Evolutionary conservation across 2,113 vertebrate genomes (phyloP).

Genomic region (Fregetta grallaria): DNA sequence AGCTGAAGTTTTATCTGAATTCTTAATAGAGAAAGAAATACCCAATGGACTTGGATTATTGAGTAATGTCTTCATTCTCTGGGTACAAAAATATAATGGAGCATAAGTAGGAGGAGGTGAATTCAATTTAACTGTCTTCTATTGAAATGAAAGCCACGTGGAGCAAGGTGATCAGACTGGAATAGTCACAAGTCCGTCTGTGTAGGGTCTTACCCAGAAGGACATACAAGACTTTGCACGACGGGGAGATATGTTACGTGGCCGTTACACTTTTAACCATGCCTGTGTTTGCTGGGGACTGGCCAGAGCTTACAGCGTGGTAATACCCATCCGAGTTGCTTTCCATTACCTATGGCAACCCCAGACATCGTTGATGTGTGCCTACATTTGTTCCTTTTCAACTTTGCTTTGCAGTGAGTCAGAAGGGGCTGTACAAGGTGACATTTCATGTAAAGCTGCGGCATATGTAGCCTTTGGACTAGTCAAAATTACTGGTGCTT

Average conservation of each 20-base stretch:
- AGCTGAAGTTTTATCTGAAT: not conserved
- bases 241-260: fast-evolving
- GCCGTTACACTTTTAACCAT: not conserved
- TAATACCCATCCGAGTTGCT: not conserved
- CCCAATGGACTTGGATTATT: not conserved
- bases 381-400: not conserved
- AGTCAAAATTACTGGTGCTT: not conserved
- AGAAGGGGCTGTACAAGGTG: not conserved
- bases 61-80: not conserved
- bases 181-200: not conserved
- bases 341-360: not conserved
- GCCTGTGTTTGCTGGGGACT: not conserved
- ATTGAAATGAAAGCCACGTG: not conserved
- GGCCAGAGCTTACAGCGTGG: not conserved
- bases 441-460: not conserved
- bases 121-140: not conserved
- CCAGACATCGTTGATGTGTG: not conserved
- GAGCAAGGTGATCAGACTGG: not conserved
- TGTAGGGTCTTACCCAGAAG: not conserved
- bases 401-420: not conserved
- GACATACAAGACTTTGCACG: fast-evolving
- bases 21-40: not conserved
- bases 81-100: not conserved
- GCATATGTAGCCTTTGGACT: conserved; percentile 14
- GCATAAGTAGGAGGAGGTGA: not conserved